Conservation (phyloP, 2,113 vertebrate genomes). For the Indri indri region DNA sequence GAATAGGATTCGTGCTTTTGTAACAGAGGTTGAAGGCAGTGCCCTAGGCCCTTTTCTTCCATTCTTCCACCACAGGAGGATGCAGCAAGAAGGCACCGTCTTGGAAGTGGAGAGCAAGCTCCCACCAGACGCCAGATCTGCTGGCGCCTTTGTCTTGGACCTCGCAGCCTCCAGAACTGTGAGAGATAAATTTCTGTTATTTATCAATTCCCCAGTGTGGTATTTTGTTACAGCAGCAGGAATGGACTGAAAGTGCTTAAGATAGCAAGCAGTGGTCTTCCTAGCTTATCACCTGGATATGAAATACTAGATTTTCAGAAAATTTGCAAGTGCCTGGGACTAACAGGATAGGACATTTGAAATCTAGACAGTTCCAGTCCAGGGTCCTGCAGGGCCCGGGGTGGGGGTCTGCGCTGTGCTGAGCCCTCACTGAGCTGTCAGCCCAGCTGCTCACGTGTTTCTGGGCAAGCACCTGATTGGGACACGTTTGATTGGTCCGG, state of each 20-base stretch:
- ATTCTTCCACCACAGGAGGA: background rate
- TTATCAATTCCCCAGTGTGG: background rate
- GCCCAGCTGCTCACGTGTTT: background rate
- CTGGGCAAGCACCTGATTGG: background rate
- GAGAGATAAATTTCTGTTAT: background rate
- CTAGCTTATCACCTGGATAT: no score
- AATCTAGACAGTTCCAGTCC: background rate
- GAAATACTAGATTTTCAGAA: background rate
- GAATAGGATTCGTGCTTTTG: background rate
- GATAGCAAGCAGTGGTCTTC: background rate
- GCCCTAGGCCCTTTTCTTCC: no score
- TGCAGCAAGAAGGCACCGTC: no score
- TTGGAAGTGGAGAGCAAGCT: background rate
- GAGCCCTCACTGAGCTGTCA: background rate
- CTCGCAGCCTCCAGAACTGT: background rate
- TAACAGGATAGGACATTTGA: background rate
- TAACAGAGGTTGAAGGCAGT: background rate
- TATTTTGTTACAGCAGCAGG: background rate
- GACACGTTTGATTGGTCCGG: background rate
- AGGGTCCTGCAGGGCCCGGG: background rate
- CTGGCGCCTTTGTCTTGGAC: background rate
- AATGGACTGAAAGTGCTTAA: no score
- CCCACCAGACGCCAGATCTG: fast-evolving
- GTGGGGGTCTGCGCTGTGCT: fast-evolving
- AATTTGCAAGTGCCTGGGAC: no score